A percentile compares a stretch with the other conserved stretches of the same genome.
Evolutionary conservation across 2,888 invertebrate species (phyloP).

Genomic region (Drosophila monieri): DNA sequence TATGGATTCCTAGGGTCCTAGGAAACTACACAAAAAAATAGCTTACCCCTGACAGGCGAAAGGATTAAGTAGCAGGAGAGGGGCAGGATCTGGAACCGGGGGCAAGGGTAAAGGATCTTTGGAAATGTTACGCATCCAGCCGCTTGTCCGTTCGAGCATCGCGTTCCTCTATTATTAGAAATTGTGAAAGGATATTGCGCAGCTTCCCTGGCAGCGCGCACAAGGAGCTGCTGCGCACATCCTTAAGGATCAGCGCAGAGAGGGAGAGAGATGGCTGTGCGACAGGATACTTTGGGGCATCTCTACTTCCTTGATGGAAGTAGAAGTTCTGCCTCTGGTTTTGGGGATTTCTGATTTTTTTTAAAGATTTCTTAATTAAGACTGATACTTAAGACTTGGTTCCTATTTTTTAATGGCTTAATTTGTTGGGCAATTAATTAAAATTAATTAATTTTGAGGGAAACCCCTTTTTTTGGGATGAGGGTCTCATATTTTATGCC

Average conservation of each 20-base stretch:
- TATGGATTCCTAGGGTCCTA: not conserved
- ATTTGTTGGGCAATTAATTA: not conserved
- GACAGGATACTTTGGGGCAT: slow-evolving; percentile 32
- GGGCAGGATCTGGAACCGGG: slow-evolving; percentile 10
- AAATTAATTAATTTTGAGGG: slow-evolving; percentile 1
- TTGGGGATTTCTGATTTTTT: not conserved
- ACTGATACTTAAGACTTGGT: not conserved
- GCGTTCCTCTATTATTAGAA: slow-evolving; percentile 52
- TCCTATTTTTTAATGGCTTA: not conserved
- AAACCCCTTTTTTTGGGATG: not conserved
- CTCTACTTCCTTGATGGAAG: not conserved
- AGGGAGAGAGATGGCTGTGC: not conserved
- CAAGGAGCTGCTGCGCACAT: slow-evolving; percentile 55
- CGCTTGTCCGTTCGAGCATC: slow-evolving; percentile 34
- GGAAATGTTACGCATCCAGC: slow-evolving; percentile 62
- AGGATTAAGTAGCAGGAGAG: slow-evolving; percentile 54
- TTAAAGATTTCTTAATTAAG: not conserved
- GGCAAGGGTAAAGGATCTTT: slow-evolving; percentile 46
- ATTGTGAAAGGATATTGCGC: slow-evolving; percentile 56
- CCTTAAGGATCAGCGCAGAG: not conserved
- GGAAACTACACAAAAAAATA: slow-evolving; percentile 30
- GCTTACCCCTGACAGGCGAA: slow-evolving; percentile 65
- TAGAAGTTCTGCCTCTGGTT: too few relatives aligned
- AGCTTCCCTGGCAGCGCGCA: slow-evolving; percentile 51
- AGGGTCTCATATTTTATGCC: not conserved